These are phyloP conservation scores for Craniophora ligustri DNA, from an alignment of 2,888 invertebrate species.

Conservation along the genomic window DNA sequence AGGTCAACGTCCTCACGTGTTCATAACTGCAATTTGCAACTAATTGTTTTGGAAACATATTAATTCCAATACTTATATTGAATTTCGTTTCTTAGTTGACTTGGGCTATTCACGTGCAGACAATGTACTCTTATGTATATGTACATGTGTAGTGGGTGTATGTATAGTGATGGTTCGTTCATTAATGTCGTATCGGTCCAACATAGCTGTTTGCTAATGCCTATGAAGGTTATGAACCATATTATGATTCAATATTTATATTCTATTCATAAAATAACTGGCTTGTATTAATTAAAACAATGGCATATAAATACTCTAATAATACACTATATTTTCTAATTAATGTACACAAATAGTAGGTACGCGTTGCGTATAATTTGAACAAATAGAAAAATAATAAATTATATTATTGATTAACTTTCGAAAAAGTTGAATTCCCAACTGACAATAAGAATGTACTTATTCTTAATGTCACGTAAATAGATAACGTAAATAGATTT, in stretches of 20 bases:
- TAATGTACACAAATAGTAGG: too few species aligned
- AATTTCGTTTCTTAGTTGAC: slow-evolving; percentile 25
- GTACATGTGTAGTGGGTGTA: not conserved
- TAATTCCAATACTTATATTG: slow-evolving; percentile 18
- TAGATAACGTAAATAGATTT: too few species aligned
- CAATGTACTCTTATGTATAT: slow-evolving; percentile 31
- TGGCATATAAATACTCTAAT: too few species aligned
- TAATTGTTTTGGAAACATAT: slow-evolving; percentile 43
- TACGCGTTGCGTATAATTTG: too few species aligned
- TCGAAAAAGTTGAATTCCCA: too few species aligned
- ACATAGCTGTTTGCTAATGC: slow-evolving; percentile 44
- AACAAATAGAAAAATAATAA: too few species aligned
- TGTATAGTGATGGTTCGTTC: slow-evolving; percentile 40
- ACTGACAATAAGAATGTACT: too few species aligned
- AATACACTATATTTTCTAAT: too few species aligned
- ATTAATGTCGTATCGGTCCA: slow-evolving; percentile 49
- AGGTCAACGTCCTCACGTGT: slow-evolving; percentile 86
- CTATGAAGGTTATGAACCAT: slow-evolving; percentile 39
- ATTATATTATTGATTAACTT: too few species aligned
- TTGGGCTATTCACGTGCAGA: slow-evolving; percentile 37
- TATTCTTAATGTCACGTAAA: too few species aligned
- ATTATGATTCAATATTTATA: slow-evolving; percentile 9
- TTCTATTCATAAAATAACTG: too few species aligned
- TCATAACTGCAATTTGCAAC: slow-evolving; percentile 71
- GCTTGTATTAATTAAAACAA: too few species aligned